A percentile compares a stretch with the other conserved stretches of the same genome.
Conservation (phyloP, 2,888 invertebrate species). For the Oegoconia quadripuncta region DNA sequence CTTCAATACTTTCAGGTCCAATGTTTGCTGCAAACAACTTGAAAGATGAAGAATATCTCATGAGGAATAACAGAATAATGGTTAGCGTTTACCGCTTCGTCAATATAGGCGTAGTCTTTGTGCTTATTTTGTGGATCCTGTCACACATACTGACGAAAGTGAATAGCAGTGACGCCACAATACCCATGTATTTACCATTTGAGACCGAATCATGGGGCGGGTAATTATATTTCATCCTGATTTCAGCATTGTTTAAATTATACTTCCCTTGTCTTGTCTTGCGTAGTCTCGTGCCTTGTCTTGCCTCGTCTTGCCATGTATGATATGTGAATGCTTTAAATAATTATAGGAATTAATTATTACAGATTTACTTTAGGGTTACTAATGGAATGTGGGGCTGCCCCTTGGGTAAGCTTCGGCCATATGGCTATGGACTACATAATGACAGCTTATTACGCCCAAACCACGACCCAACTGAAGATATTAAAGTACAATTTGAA, state of each 20-base stretch:
- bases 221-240: conserved; percentile 20
- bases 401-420: conserved; percentile 33
- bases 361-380: conserved; percentile 31
- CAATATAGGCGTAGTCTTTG: conserved; percentile 4
- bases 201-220: conserved; percentile 29
- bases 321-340: too few species aligned
- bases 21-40: conserved; percentile 30
- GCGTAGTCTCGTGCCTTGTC: too few species aligned
- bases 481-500: conserved; percentile 39
- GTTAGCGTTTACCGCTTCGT: conserved; percentile 19
- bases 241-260: too few species aligned
- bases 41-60: conserved; percentile 27
- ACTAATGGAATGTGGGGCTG: conserved; percentile 19
- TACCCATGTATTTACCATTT: conserved; percentile 34
- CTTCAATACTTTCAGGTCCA: conserved; percentile 29
- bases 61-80: conserved; percentile 23
- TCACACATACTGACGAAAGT: conserved; percentile 25
- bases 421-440: conserved; percentile 35
- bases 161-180: conserved; percentile 19
- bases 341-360: too few species aligned
- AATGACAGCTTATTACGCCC: conserved; percentile 36
- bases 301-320: too few species aligned
- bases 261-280: too few species aligned
- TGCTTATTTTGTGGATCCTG: conserved; percentile 20
- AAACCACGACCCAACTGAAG: conserved; percentile 39